phyloP scores from a whole-genome alignment of 1,140 invertebrate genomes.

The Aphaenogaster ashmeadi region DNA sequence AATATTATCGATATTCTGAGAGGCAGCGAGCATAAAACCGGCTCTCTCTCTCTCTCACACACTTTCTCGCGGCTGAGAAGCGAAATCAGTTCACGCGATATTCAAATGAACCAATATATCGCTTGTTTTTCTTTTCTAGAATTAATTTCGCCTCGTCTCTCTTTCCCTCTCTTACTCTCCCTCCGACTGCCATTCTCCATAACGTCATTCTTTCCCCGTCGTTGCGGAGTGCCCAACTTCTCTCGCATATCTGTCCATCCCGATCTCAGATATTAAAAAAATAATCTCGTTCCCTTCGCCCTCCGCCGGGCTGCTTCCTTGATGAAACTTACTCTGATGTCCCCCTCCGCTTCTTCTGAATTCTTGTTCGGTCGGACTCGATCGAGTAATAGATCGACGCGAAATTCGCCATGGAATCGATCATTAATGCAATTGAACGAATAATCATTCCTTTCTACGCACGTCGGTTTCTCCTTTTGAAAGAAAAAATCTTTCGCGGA shows the following conservation, averaged over 20 bases:
- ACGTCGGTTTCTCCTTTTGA: background rate
- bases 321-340: conserved; percentile 20
- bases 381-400: background rate
- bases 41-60: background rate
- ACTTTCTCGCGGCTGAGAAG: background rate
- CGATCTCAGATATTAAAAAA: conserved; percentile 68
- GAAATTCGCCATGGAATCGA: background rate
- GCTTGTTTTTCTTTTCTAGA: conserved; percentile 77
- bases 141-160: conserved; percentile 69
- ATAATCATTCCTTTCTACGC: background rate
- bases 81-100: conserved; percentile 66
- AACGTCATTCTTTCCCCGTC: background rate
- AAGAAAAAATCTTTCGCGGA: background rate
- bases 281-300: conserved; percentile 36
- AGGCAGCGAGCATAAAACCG: conserved; percentile 38
- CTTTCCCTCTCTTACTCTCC: background rate
- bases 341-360: background rate
- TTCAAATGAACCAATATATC: conserved; percentile 79
- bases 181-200: background rate
- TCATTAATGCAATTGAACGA: conserved; percentile 11
- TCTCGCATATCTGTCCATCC: conserved; percentile 1
- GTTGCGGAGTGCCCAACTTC: background rate
- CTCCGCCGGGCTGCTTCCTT: background rate
- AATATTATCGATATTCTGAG: conserved; percentile 73
- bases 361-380: background rate